Base-by-base conservation (phyloP, 2,113 vertebrate genomes). In the Clarias batrachus region DNA sequence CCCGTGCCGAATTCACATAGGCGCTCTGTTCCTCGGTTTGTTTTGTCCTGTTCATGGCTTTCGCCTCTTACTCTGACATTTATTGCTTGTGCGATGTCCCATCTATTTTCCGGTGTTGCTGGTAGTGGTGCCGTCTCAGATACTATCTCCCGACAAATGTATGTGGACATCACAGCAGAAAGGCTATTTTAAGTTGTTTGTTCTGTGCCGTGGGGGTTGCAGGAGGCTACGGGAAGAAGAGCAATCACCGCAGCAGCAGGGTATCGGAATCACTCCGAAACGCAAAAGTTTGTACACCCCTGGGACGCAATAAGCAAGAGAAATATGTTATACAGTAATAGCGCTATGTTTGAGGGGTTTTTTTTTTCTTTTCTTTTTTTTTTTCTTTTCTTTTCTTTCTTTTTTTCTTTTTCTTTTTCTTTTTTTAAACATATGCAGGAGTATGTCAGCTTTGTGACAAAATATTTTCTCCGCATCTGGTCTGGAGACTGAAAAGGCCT, bases 21-120 rank as follows among this genome's bases (percentile, higher is more conserved):
- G 52, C 60, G 52, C 74, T 79, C 82, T 57, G 80, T 73, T 83
- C 82, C n/a, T 82, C 65, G 85, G 68, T 89, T 76, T 89, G 57
- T 56, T 86, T 86, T 74, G 48, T 25, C 21, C 41, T 56, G 10
- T 33, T n/a, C 25, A 27, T 63, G 71, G 11, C n/a, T 74, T 54
- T 62, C 48, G 56, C 27, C 11, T 63, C 19, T 78, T 57, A 62
- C 68, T 77, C 76, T 59, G 59, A 66, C n/a, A 59, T 66, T 87
- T 89, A 81, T 89, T 84, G 65, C 71, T 81, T 81, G 85, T 76
- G 82, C 52, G 70, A 3, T 23, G 13, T 37, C 79, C 62, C 68
- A 76, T 84, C 82, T 73, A 74, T 73, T 83, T 54, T 30, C 77
- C 14, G 63, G 37, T 76, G 37, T 60, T 84, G 76, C 66, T 48